Evolutionary conservation across 2,113 vertebrate genomes (phyloP), one percentile per base, ranked within the genome.

Genomic region (Hypocryptadius cinnamomeus): DNA sequence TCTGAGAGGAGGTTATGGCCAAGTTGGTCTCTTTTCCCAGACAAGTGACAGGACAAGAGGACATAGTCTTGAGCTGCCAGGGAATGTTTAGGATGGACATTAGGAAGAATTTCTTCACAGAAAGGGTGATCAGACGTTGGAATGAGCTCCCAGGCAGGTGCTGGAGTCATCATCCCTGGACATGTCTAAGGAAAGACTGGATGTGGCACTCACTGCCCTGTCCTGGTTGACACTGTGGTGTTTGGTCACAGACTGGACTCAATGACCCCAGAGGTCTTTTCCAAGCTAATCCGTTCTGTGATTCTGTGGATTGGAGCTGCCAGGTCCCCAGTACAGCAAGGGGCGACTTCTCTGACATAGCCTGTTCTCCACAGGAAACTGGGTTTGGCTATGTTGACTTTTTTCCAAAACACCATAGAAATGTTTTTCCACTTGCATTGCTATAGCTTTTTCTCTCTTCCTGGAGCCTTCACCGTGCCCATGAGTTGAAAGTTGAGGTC

Each of bases 331-430:
- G 44, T 44, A 28, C 71, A 39, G 27, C 2, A 0, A 73, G 42
- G 28, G 22, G 12, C 1, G 1, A 8, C 59, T 54, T 70, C 1
- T 1, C 25, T 2, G 3, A 5, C 10, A 1, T 2, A 3, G 25
- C 35, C 13, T 47, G 11, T 14, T 85, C 37, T 40, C 60, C 65
- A 9, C 25, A 39, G 84, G 59, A 69, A 50, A n/a, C 8, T 3
- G 40, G 27, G 24, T 45, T 90, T 68, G 76, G 76, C 40, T 44
- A 44, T 13, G 2, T 3, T 12, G 39, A 37, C 16, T 37, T 31
- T 80, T 44, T 59, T 86, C 86, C 79, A 69, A 90, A 90, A 76
- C 53, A 48, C 57, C 53, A 31, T 13, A 13, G 5, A 47, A 68
- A 44, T 2, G 0, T 87, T 95, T 90, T 76, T 28, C 68, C 68